A percentile compares a stretch with the other conserved stretches of the same genome.
Evolutionary conservation across 1,140 invertebrate genomes (phyloP).

Genomic region (Centruroides sculpturatus): DNA sequence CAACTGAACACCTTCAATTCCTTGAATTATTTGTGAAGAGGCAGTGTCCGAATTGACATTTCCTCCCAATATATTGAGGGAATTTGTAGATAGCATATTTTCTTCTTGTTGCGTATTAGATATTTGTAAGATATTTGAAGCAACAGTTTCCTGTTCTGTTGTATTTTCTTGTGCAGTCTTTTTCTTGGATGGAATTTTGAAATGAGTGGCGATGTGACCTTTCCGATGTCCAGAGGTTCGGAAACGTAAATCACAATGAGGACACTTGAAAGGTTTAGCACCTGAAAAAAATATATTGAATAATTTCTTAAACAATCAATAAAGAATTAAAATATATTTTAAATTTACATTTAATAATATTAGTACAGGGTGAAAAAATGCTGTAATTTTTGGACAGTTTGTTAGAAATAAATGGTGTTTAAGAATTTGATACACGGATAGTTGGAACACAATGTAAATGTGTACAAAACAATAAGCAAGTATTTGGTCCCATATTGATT

Average conservation of each 20-base stretch:
- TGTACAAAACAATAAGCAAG: too few relatives aligned
- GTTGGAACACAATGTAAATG: too few relatives aligned
- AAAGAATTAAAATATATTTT: too few relatives aligned
- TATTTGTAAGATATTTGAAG: background rate
- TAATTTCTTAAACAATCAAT: too few relatives aligned
- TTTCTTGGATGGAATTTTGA: conserved; percentile 25
- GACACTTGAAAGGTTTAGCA: conserved; percentile 49
- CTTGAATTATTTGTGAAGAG: conserved; percentile 11
- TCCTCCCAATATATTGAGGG: background rate
- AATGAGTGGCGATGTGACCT: conserved; percentile 32
- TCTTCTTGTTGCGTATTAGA: background rate
- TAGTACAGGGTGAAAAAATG: too few relatives aligned
- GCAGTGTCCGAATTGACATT: conserved; percentile 1
- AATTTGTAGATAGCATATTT: conserved; percentile 1
- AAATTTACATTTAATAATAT: too few relatives aligned
- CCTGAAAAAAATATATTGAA: conserved; percentile 34
- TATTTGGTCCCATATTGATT: too few relatives aligned
- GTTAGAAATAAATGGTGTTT: too few relatives aligned
- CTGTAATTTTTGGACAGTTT: too few relatives aligned
- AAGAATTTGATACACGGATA: too few relatives aligned
- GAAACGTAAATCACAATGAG: conserved; percentile 44
- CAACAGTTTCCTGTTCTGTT: background rate
- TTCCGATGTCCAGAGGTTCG: conserved; percentile 37
- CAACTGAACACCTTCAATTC: conserved; percentile 27
- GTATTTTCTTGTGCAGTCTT: conserved; percentile 1